Conservation (phyloP, 2,888 invertebrate species). For the Conchocele bisecta region DNA sequence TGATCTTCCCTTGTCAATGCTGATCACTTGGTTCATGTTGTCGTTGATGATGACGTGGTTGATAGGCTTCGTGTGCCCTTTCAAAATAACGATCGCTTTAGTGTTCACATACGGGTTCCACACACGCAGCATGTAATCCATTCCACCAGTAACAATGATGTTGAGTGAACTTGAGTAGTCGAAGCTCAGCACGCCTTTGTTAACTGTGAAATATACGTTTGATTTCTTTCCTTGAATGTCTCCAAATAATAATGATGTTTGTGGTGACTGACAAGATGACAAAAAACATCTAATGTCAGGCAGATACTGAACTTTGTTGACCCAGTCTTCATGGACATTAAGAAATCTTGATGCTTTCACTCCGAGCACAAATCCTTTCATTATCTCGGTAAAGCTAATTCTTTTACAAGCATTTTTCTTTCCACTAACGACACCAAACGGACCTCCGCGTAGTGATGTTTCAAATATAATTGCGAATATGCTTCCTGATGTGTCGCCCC, state of each 20-base stretch:
- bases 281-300: constrained; percentile 87
- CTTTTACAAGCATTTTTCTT: constrained; percentile 63
- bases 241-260: constrained; percentile 86
- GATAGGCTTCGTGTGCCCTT: constrained; percentile 84
- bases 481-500: constrained; percentile 90
- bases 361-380: constrained; percentile 81
- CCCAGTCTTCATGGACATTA: constrained; percentile 87
- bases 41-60: constrained; percentile 88
- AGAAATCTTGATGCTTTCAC: constrained; percentile 84
- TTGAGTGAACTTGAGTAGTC: constrained; percentile 77
- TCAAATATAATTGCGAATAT: constrained; percentile 68
- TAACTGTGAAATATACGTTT: constrained; percentile 84
- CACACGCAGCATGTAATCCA: constrained; percentile 89
- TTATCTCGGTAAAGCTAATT: constrained; percentile 62
- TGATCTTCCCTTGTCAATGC: constrained; percentile 88
- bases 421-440: constrained; percentile 62
- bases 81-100: constrained; percentile 87
- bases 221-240: constrained; percentile 85
- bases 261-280: constrained; percentile 87
- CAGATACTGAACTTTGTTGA: constrained; percentile 89
- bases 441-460: constrained; percentile 60
- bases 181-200: constrained; percentile 84
- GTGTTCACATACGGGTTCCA: constrained; percentile 92
- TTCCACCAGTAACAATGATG: constrained; percentile 86
- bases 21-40: constrained; percentile 87